Evolutionary conservation across 2,113 vertebrate genomes (phyloP), one percentile per base, ranked within the genome.

Genomic region (Anoplopoma fimbria): DNA sequence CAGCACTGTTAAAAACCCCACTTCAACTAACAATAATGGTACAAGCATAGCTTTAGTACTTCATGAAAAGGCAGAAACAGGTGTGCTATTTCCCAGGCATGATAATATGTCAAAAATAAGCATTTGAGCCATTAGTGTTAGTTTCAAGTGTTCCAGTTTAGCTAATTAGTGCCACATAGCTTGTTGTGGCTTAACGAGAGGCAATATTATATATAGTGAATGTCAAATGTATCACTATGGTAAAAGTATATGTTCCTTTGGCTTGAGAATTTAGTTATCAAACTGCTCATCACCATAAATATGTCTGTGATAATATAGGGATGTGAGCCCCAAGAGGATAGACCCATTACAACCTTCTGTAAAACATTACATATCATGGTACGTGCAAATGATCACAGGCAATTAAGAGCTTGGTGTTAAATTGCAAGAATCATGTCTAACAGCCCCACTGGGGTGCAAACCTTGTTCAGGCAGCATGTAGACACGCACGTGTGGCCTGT

Each of bases 341-440:
- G n/a, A 81, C 27, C 69, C 55, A 80, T 77, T 84, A 80, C 71
- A 77, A 25, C 60, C 61, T 75, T 42, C 40, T 71, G 68, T 86
- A 86, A 84, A 81, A 87, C 82, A 75, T n/a, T 77, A 87, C 36
- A 81, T 73, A 87, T 87, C 68, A 53, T 75, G 77, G 29, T 77
- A 29, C 27, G 38, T 82, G 77, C 78, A 86, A 73, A 89, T 89
- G 81, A 85, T 92, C 75, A 69, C 73, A 83, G 57, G 76, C 86
- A 92, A 86, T 89, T 92, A 89, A 82, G 73, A 79, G 55, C 70
- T 47, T 38, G 69, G 45, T 84, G 85, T 86, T 91, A 70, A 72
- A 85, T 87, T 74, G 75, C 58, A 68, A 79, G 82, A 81, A 80
- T 86, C 69, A 31, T 88, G 80, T 83, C 47, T 82, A 75, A 89